These are phyloP conservation scores for Callipepla californica DNA, from an alignment of 2,113 vertebrate species.

Conservation along the genomic window DNA sequence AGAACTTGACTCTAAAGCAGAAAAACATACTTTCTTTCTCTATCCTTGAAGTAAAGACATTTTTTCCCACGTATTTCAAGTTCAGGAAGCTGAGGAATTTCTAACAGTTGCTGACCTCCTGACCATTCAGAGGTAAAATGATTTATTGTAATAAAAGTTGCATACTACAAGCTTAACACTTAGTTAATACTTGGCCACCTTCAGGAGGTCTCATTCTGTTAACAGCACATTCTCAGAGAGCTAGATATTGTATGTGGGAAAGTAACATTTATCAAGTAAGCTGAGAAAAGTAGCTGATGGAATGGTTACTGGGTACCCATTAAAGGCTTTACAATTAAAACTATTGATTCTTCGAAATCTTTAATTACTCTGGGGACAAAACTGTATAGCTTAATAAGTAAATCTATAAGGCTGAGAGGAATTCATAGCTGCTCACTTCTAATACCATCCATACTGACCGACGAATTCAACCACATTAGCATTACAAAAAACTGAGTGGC, in stretches of 20 bases:
- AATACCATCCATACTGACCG: neutral
- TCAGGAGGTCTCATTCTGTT: neutral
- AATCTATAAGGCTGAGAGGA: neutral
- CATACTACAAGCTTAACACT: neutral
- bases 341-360: neutral
- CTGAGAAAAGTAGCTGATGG: neutral
- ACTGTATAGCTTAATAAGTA: constrained; percentile 2
- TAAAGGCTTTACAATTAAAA: constrained; percentile 35
- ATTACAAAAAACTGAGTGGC: neutral
- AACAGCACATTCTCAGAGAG: neutral
- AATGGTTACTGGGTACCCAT: neutral
- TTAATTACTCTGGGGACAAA: constrained; percentile 18
- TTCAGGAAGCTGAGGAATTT: neutral
- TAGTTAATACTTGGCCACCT: neutral
- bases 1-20: neutral
- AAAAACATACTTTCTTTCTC: neutral
- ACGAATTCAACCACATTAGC: neutral
- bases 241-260: neutral
- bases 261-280: constrained; percentile 2
- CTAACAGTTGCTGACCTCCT: neutral
- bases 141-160: neutral
- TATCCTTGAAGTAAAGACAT: neutral
- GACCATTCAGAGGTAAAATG: neutral
- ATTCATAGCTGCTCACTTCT: neutral
- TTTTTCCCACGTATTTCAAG: neutral